A percentile compares a stretch with the other conserved stretches of the same genome.
Conservation (phyloP, 2,797 vertebrate genomes). For the Morelia viridis region DNA sequence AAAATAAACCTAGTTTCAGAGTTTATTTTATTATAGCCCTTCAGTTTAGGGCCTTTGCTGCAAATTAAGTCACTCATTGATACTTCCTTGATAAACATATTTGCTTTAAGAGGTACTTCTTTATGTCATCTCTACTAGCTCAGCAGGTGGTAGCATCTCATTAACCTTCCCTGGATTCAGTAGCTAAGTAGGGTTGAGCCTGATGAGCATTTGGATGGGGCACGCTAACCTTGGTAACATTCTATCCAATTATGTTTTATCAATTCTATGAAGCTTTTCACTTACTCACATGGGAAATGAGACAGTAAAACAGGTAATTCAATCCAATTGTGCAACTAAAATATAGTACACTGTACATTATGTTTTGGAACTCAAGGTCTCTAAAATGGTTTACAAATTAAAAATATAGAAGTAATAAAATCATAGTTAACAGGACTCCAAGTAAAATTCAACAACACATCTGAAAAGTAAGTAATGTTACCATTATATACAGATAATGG, state of each 20-base stretch:
- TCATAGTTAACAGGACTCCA: slow-evolving; percentile 3
- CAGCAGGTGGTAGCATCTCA: neutral
- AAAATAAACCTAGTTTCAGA: slow-evolving; percentile 54
- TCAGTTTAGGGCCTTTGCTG: slow-evolving; percentile 44
- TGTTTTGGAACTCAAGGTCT: neutral
- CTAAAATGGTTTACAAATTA: slow-evolving; percentile 43
- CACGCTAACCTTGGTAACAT: neutral
- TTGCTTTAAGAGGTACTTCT: slow-evolving; percentile 58
- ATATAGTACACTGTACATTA: neutral
- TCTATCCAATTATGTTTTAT: neutral
- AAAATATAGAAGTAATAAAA: slow-evolving; percentile 51
- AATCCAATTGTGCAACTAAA: neutral
- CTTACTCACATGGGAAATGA: neutral
- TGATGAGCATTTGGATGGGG: neutral
- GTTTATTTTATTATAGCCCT: slow-evolving; percentile 57
- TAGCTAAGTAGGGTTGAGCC: neutral
- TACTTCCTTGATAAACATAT: slow-evolving; percentile 60
- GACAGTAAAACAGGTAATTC: neutral
- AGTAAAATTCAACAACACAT: neutral
- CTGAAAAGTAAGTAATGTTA: neutral
- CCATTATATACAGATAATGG: neutral
- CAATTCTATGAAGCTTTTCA: neutral
- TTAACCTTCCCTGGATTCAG: neutral
- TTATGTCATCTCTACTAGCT: slow-evolving; percentile 60
- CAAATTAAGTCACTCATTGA: slow-evolving; percentile 57